Evolutionary conservation across 30 jellyfish, hydroid and myxozoan species (phyloP).

Genomic region (Turritopsis dohrnii): DNA sequence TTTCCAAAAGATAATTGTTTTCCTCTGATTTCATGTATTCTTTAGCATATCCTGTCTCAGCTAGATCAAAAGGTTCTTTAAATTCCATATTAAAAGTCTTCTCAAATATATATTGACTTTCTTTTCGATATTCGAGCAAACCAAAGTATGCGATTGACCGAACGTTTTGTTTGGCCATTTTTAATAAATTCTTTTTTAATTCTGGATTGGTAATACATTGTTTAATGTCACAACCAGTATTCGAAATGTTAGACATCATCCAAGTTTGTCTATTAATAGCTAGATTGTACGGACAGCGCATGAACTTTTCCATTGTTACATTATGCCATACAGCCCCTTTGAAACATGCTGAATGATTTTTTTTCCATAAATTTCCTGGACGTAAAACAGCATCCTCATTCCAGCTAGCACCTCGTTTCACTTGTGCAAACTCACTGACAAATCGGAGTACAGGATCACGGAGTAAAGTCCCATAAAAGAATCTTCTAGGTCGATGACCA

Average conservation of each 20-base stretch:
- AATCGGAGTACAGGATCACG: slow-evolving; percentile 73
- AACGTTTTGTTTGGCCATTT: slow-evolving; percentile 55
- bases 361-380: slow-evolving; percentile 13
- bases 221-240: slow-evolving; percentile 38
- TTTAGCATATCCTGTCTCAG: slow-evolving; percentile 64
- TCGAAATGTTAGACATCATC: slow-evolving; percentile 67
- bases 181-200: slow-evolving; percentile 21
- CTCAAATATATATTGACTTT: slow-evolving; percentile 80
- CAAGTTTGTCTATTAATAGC: slow-evolving; percentile 86
- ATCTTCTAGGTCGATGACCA: slow-evolving; percentile 30
- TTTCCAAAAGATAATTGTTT: slow-evolving; percentile 19
- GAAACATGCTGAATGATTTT: slow-evolving; percentile 40
- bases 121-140: slow-evolving; percentile 54
- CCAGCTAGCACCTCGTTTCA: slow-evolving; percentile 88
- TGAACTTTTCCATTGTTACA: slow-evolving; percentile 43
- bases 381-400: slow-evolving; percentile 40
- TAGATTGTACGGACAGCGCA: slow-evolving; percentile 47
- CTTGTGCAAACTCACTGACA: slow-evolving; percentile 84
- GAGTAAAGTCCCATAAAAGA: slow-evolving; percentile 48
- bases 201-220: slow-evolving; percentile 10
- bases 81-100: slow-evolving; percentile 61
- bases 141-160: slow-evolving; percentile 54
- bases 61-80: slow-evolving; percentile 42
- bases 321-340: slow-evolving; percentile 41
- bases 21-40: slow-evolving; percentile 37